phyloP scores from a whole-genome alignment of 2,113 vertebrate species.

The Diglossa brunneiventris region DNA sequence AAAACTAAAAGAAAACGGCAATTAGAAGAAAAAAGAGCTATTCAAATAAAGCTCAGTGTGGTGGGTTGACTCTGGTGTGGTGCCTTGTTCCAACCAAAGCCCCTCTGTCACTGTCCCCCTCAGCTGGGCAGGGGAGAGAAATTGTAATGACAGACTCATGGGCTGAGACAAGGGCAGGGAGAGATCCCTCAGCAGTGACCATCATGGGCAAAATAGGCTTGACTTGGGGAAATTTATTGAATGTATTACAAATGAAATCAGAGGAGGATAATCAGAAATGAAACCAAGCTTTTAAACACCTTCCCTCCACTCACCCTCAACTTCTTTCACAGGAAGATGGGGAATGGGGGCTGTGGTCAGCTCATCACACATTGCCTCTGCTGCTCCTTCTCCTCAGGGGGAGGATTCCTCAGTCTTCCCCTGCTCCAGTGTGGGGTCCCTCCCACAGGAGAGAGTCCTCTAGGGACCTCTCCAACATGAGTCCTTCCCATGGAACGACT shows the following conservation, averaged over 20 bases:
- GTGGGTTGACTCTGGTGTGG: background rate
- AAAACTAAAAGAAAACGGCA: background rate
- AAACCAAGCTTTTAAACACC: background rate
- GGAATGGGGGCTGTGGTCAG: background rate
- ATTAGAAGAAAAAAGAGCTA: background rate
- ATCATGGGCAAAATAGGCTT: background rate
- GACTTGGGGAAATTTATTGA: background rate
- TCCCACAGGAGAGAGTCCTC: background rate
- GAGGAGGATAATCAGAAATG: background rate
- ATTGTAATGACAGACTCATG: background rate
- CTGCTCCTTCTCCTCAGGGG: background rate
- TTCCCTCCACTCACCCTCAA: background rate
- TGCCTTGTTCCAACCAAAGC: background rate
- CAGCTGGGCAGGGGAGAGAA: background rate
- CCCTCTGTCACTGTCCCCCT: background rate
- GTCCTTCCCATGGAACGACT: background rate
- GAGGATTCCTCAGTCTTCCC: background rate
- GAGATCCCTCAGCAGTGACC: background rate
- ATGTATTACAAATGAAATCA: background rate
- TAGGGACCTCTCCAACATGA: background rate
- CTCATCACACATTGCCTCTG: rapidly evolving
- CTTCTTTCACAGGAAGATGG: background rate
- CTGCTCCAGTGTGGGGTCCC: background rate
- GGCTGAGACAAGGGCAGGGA: background rate
- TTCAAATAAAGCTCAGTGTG: background rate